A percentile compares a stretch with the other conserved stretches of the same genome.
Conservation (phyloP, 1,140 invertebrate species). For the Hesperophylax magnus region DNA sequence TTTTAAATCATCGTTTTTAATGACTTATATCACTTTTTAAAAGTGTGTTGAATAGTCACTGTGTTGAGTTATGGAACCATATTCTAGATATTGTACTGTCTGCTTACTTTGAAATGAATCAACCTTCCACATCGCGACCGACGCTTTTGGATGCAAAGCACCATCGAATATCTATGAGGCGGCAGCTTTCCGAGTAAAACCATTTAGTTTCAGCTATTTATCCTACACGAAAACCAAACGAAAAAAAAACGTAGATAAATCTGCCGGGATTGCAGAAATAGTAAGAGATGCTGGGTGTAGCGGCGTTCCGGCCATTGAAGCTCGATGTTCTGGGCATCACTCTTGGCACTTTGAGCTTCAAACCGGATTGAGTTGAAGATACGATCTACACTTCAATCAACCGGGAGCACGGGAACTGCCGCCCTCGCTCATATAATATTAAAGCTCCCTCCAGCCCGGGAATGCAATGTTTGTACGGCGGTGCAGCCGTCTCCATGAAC, state of each 20-base stretch:
- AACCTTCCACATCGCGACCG: too few species aligned
- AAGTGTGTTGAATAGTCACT: too few species aligned
- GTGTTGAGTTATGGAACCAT: too few species aligned
- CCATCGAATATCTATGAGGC: too few species aligned
- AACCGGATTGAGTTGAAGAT: constrained; percentile 50
- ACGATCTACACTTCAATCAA: constrained; percentile 54
- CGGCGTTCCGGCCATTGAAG: not conserved
- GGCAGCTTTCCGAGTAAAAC: too few species aligned
- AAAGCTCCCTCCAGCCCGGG: not conserved
- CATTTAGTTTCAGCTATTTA: too few species aligned
- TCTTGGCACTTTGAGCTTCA: constrained; percentile 29
- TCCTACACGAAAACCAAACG: not conserved
- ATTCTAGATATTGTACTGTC: too few species aligned
- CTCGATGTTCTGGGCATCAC: constrained; percentile 12
- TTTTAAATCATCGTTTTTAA: too few species aligned
- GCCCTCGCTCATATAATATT: constrained; percentile 34
- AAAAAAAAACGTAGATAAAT: not conserved
- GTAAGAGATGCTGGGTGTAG: not conserved
- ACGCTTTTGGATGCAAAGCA: too few species aligned
- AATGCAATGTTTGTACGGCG: constrained; percentile 8
- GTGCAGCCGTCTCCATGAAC: constrained; percentile 8
- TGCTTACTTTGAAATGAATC: too few species aligned
- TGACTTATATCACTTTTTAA: too few species aligned
- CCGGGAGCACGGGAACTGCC: not conserved
- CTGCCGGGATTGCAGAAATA: not conserved